Conservation (phyloP, 2,888 invertebrate genomes). For the Troglohyphantes excavatus region DNA sequence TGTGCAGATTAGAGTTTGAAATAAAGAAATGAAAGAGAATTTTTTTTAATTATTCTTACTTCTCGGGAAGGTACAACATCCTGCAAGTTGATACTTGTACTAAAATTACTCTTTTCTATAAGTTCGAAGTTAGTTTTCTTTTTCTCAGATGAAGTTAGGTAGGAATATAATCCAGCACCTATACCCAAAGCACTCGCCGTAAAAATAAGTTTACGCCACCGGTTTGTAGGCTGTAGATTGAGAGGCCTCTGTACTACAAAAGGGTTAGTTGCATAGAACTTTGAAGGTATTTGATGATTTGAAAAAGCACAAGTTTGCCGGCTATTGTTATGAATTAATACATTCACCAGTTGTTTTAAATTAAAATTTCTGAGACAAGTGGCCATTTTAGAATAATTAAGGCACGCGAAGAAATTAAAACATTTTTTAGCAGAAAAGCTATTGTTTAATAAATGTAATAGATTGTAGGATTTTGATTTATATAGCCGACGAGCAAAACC, state of each 20-base stretch:
- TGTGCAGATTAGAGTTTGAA: too few relatives aligned
- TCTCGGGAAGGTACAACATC: constrained; percentile 61
- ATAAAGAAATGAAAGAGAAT: too few relatives aligned
- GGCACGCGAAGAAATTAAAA: neutral
- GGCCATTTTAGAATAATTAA: constrained; percentile 19
- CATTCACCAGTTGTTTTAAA: neutral
- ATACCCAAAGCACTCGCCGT: constrained; percentile 28
- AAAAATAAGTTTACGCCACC: neutral
- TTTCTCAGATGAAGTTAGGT: constrained; percentile 12
- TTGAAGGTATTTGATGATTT: neutral
- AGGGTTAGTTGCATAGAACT: constrained; percentile 2
- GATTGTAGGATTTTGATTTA: too few relatives aligned
- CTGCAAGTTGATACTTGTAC: constrained; percentile 28
- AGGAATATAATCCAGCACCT: constrained; percentile 49
- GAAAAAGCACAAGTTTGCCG: neutral
- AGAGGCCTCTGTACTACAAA: neutral
- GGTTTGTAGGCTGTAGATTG: neutral
- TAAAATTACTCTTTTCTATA: constrained; percentile 41
- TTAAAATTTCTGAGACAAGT: constrained; percentile 11
- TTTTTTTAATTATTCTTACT: constrained; percentile 32
- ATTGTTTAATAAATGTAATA: too few relatives aligned
- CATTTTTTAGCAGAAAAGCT: too few relatives aligned
- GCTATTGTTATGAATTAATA: neutral
- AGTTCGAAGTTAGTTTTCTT: constrained; percentile 10
- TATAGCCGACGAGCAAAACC: too few relatives aligned